Conservation (phyloP, 92 coral and sea anemone genomes). For the Paragorgia papillata region DNA sequence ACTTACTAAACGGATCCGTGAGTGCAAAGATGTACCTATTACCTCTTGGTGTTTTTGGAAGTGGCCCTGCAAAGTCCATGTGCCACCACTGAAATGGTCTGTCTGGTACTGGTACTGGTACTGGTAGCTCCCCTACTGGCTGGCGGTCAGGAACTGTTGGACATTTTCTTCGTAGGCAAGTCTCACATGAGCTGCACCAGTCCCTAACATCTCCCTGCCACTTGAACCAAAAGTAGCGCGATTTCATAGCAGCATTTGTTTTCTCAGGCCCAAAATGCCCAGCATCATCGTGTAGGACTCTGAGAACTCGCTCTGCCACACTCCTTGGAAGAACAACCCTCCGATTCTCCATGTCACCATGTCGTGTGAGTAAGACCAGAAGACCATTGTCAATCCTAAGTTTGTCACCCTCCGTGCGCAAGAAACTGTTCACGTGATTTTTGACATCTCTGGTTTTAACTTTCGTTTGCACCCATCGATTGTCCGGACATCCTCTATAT, state of each 20-base stretch:
- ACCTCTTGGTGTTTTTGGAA: conserved; percentile 40
- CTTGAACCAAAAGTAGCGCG: conserved; percentile 22
- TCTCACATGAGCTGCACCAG: conserved; percentile 20
- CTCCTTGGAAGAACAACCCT: not conserved
- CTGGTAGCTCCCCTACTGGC: not conserved
- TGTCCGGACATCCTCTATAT: not conserved
- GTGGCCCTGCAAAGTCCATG: conserved; percentile 49
- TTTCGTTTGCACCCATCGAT: not conserved
- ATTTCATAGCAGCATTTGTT: not conserved
- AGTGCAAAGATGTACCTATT: conserved; percentile 48
- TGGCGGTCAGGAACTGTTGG: conserved; percentile 2
- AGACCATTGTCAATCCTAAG: conserved; percentile 3
- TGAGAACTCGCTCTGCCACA: conserved; percentile 6
- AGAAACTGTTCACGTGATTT: conserved; percentile 18
- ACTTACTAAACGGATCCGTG: conserved; percentile 50
- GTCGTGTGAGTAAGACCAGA: conserved; percentile 3
- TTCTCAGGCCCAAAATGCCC: conserved; percentile 25
- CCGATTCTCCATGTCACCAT: not conserved
- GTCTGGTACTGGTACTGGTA: not conserved
- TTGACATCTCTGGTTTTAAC: conserved; percentile 3
- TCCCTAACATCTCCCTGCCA: conserved; percentile 13
- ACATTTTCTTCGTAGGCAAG: conserved; percentile 20
- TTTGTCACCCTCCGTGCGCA: conserved; percentile 16
- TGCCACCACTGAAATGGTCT: conserved; percentile 1
- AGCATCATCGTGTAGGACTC: conserved; percentile 1